Base-by-base conservation (phyloP, 1,140 invertebrate species). In the Maniola jurtina region DNA sequence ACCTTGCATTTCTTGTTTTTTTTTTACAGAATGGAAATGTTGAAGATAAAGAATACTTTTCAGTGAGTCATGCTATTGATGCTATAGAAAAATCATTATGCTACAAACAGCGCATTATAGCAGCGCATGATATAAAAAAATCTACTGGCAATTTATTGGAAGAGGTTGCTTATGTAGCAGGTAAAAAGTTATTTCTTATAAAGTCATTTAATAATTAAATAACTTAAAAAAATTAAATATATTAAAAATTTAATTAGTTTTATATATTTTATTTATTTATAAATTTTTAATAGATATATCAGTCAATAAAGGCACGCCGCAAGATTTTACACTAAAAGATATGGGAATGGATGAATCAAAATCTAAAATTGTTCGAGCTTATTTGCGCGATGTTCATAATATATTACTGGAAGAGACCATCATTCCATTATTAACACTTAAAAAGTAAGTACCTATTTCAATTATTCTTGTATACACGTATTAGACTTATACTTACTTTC, bases 41-140 rank as follows among this genome's bases (percentile, higher is more conserved):
- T 13, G 25, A 13, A 38, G 45, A 13, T 13, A 40, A 66, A 10
- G 48, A 42, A n/a, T 8, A 33, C 9, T 16, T 66, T 61, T 36
- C 64, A 10, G 0, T 40, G 11, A 15, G 9, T 6, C n/a, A 45
- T 33, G 64, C 58, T 13, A 42, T 66, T 35, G 58, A 72, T n/a
- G 62, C 50, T 0, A 50, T 79, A n/a, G 77, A 79, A 70, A 45
- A 65, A 48, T 68, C 72, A 2, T 13, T 76, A 6, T 66, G 69
- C 35, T 71, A 42, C 2, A 66, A 69, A 6, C 64, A 73, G 48
- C 16, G 48, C 6, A 35, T 66, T 15, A 16, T 70, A 9, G 0
- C 69, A 3, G 67, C 66, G 4, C 59, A 66, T 14, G 9, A 15
- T 48, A 13, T 8, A 3, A 10, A 35, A 0, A 14, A 59, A 34